Evolutionary conservation across 53 echinoderm and acorn worm genomes (phyloP).

Genomic region (Antedon mediterranea): DNA sequence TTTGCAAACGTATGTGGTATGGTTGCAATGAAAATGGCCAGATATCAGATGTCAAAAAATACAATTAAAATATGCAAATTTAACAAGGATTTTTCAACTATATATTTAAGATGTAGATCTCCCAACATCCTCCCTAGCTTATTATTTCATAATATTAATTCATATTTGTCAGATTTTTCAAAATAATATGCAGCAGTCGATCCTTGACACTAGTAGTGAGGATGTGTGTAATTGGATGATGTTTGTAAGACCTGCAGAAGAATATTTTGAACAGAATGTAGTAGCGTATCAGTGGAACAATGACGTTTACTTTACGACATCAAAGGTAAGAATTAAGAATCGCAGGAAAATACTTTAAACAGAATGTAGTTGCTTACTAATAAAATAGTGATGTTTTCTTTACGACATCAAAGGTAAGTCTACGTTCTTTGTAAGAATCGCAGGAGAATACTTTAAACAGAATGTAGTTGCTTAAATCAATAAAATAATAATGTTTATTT

Average conservation of each 20-base stretch:
- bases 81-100: no score
- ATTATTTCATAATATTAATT: no score
- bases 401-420: slow-evolving; percentile 83
- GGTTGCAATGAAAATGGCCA: no score
- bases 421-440: no score
- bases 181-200: slow-evolving; percentile 56
- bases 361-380: slow-evolving; percentile 95
- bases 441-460: no score
- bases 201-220: slow-evolving; percentile 76
- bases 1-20: no score
- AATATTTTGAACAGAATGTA: slow-evolving; percentile 80
- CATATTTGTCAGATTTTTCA: slow-evolving; percentile 50
- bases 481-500: no score
- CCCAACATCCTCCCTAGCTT: no score
- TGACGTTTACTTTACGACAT: slow-evolving; percentile 91
- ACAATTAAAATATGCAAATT: no score
- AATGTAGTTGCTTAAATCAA: no score
- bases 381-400: slow-evolving; percentile 92
- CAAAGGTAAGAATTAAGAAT: slow-evolving; percentile 77
- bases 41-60: no score
- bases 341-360: slow-evolving; percentile 68
- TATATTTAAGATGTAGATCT: no score
- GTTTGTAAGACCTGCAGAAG: slow-evolving; percentile 80
- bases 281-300: slow-evolving; percentile 92
- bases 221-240: slow-evolving; percentile 95